Percentiles rank a stretch among this genome's conserved stretches.
Conservation (phyloP, 2,888 invertebrate species). For the Dioctria rufipes region DNA sequence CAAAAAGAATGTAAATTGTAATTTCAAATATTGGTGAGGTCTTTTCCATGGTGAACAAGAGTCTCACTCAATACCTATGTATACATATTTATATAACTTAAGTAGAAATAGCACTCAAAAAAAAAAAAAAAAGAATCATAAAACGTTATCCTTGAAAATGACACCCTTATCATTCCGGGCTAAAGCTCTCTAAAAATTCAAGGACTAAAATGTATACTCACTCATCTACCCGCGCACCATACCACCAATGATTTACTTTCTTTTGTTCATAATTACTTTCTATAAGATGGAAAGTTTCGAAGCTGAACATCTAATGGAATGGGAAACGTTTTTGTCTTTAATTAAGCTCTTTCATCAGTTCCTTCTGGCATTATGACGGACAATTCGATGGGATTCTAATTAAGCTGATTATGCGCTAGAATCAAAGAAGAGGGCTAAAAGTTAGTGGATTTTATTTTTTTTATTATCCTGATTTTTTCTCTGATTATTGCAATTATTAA, state of each 20-base stretch:
- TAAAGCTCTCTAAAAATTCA: not conserved
- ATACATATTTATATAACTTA: no score
- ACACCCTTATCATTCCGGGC: not conserved
- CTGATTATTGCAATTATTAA: constrained; percentile 41
- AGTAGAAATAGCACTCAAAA: not conserved
- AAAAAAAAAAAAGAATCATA: constrained; percentile 6
- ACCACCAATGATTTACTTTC: constrained; percentile 6
- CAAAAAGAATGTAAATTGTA: constrained; percentile 16
- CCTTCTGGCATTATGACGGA: constrained; percentile 7
- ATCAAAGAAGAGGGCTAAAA: constrained; percentile 14
- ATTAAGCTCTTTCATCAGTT: constrained; percentile 44
- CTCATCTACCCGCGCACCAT: no score
- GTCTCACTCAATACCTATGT: no score
- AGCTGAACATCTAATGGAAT: not conserved
- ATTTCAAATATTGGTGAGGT: constrained; percentile 4
- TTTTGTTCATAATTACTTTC: constrained; percentile 27
- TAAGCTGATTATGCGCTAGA: constrained; percentile 50
- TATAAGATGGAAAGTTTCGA: not conserved
- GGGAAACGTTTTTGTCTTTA: constrained; percentile 16
- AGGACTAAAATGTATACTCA: not conserved
- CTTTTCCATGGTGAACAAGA: not conserved
- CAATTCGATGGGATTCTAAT: constrained; percentile 47
- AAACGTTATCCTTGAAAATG: not conserved
- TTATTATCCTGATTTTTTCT: not conserved
- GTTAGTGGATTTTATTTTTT: not conserved